Evolutionary conservation across 2,113 vertebrate species (phyloP).

Genomic region (Anoplopoma fimbria): DNA sequence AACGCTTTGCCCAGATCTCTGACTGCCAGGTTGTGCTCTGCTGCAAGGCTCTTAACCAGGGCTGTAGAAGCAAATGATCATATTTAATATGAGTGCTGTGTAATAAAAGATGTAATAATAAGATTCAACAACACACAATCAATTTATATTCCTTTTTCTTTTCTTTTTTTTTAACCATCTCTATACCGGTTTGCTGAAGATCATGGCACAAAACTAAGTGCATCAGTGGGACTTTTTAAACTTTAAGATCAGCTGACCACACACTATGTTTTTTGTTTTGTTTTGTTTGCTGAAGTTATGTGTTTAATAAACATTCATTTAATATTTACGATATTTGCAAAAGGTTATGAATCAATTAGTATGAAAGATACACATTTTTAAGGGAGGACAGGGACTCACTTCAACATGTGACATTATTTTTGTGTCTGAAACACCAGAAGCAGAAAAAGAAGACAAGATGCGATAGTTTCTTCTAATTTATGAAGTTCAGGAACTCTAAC

Average conservation of each 20-base stretch:
- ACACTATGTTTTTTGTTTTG: too few relatives aligned
- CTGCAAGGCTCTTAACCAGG: background rate
- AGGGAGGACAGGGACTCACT: background rate
- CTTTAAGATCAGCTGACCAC: background rate
- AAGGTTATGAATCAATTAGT: background rate
- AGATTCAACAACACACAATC: background rate
- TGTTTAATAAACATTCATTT: background rate
- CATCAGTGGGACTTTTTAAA: background rate
- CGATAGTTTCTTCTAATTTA: background rate
- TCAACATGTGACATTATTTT: background rate
- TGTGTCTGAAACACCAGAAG: background rate
- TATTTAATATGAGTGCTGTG: too few relatives aligned
- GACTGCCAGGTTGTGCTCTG: slow-evolving; percentile 29
- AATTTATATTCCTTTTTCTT: background rate
- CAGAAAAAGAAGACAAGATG: background rate
- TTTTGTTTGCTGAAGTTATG: too few relatives aligned
- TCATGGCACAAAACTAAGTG: background rate
- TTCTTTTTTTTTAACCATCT: background rate
- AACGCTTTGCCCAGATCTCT: fast-evolving
- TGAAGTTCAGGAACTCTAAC: slow-evolving; percentile 50
- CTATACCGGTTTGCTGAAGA: background rate
- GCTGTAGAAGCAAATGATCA: too few relatives aligned
- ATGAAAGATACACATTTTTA: background rate
- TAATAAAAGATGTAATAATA: too few relatives aligned
- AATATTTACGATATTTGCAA: background rate